A percentile compares a stretch with the other conserved stretches of the same genome.
Conservation (phyloP, 2,113 vertebrate genomes). For the Dolichallabes microphthalmus region DNA sequence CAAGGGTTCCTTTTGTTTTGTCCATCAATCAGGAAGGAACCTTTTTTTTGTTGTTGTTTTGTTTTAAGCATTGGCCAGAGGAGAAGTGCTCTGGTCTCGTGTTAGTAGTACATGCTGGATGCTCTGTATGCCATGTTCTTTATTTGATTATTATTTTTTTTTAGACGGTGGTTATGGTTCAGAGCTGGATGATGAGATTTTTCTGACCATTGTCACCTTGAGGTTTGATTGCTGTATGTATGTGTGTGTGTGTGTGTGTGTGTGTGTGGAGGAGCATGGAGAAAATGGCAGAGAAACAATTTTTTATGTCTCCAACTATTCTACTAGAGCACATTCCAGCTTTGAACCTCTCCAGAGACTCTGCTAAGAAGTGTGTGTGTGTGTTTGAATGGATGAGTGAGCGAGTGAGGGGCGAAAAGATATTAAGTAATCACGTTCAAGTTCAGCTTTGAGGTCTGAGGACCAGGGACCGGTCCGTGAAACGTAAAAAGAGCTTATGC, state of each 20-base stretch:
- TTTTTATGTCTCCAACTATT: conserved; percentile 43
- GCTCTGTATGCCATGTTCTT: neutral
- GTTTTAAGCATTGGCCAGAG: conserved; percentile 9
- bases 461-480: conserved; percentile 59
- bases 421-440: neutral
- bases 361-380: neutral
- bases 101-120: conserved; percentile 26
- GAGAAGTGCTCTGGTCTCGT: neutral
- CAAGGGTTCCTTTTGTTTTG: neutral
- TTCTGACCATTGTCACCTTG: conserved; percentile 7
- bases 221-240: neutral
- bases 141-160: neutral
- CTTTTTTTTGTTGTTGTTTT: neutral
- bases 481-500: conserved; percentile 61
- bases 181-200: conserved; percentile 24
- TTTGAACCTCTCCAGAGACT: conserved; percentile 11
- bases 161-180: conserved; percentile 54
- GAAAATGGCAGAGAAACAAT: conserved; percentile 13
- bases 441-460: conserved; percentile 34
- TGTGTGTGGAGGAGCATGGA: conserved; percentile 1
- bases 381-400: neutral
- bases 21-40: conserved; percentile 28
- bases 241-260: conserved; percentile 35
- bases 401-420: neutral
- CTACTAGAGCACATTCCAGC: conserved; percentile 44